Evolutionary conservation across 2,797 vertebrate species (phyloP).

Genomic region (Etheostoma nigrum): DNA sequence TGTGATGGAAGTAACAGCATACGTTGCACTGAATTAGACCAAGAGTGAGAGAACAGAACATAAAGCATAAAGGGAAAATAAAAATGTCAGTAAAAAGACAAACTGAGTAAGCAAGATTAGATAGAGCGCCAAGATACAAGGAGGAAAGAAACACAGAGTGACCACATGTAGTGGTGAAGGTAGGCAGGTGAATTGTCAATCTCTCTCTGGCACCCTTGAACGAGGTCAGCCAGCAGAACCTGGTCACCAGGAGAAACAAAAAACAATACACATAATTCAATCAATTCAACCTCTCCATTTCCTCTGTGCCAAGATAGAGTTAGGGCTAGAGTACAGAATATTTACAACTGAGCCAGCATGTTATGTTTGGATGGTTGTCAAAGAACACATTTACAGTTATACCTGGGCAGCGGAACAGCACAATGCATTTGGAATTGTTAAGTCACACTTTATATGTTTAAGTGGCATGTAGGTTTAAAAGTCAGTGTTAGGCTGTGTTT

Average conservation of each 20-base stretch:
- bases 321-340: slow-evolving; percentile 28
- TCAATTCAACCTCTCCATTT: slow-evolving; percentile 30
- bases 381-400: slow-evolving; percentile 49
- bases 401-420: slow-evolving; percentile 47
- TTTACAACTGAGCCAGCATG: slow-evolving; percentile 27
- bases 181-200: slow-evolving; percentile 12
- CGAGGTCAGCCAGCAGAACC: slow-evolving; percentile 6
- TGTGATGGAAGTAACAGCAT: slow-evolving; percentile 59
- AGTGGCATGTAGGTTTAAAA: not conserved
- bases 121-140: not conserved
- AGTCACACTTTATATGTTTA: slow-evolving; percentile 16
- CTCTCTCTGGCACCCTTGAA: slow-evolving; percentile 19
- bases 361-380: slow-evolving; percentile 53
- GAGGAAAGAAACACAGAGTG: slow-evolving; percentile 10
- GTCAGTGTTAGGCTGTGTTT: not conserved
- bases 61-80: slow-evolving; percentile 9
- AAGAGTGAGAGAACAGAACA: slow-evolving; percentile 19
- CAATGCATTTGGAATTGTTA: slow-evolving; percentile 27
- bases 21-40: slow-evolving; percentile 59
- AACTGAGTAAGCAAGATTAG: slow-evolving; percentile 6
- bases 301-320: slow-evolving; percentile 26
- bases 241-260: slow-evolving; percentile 26
- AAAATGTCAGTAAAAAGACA: not conserved
- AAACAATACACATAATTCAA: slow-evolving; percentile 31
- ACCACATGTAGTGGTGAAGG: not conserved